Base-by-base conservation (phyloP, 2,888 invertebrate genomes). In the Conus canariensis region DNA sequence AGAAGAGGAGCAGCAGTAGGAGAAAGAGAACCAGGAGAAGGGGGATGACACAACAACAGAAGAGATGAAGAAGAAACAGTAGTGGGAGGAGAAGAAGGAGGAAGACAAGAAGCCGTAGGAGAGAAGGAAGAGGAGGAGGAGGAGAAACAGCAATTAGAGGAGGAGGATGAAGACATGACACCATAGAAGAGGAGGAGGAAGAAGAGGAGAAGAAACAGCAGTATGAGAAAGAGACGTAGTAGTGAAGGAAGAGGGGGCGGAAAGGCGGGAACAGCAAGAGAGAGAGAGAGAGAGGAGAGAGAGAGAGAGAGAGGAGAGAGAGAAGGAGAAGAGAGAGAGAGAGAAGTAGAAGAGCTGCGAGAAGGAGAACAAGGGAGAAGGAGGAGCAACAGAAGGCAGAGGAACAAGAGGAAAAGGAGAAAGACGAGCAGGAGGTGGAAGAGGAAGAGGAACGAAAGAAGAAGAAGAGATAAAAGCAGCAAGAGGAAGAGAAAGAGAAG, bases 231-330 rank as follows among this genome's bases (percentile, higher is more conserved):
- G 60, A 64, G 60, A 64, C 1, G 16, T 16, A 14, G 60, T 10
- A 16, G 60, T 10, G 60, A 16, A 64, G 60, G 16, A 4, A 64
- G 60, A 7, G 60, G 60, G 16, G 60, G 6, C 1, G 16, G 16
- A 16, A 0, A 6, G 60, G 60, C 5, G 60, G 60, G 60, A 0
- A 30, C 30, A 30, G 30, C 30, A 30, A 30, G 7, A 9, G 5
- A 22, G 67, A 25, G 6, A 5, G 1, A 64, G 77, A 88, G 86
- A 89, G 88, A 87, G 60, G 80, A 88, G 88, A 83, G 74, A 89
- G 90, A 45, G 85, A 85, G 74, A 64, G 77, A 88, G 86, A 90
- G 88, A 87, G 60, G 86, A 90, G 88, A 83, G 85, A 89, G 90
- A 45, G 85, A 85, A 70, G 85, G 30, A 30, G 30, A 30, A 25